Evolutionary conservation across 2,797 vertebrate species (phyloP).

Genomic region (Manis javanica): DNA sequence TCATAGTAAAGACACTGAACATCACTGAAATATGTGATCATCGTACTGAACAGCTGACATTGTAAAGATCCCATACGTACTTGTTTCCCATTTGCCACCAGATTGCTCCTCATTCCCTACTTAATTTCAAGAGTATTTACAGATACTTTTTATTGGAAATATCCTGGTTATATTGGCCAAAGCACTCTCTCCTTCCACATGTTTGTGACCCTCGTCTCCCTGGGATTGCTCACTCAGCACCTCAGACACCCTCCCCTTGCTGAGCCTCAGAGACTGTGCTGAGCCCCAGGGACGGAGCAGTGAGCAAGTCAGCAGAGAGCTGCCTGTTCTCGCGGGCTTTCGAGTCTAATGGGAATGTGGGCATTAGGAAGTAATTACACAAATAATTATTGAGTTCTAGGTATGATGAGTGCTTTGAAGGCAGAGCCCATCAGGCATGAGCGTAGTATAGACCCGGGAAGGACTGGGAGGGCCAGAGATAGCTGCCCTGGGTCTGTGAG

Average conservation of each 20-base stretch:
- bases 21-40: background rate
- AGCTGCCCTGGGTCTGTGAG: background rate
- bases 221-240: background rate
- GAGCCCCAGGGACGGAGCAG: background rate
- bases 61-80: background rate
- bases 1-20: background rate
- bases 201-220: background rate
- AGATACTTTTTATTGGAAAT: background rate
- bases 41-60: background rate
- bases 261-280: background rate
- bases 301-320: background rate
- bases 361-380: background rate
- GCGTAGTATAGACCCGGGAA: background rate
- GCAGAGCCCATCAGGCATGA: background rate
- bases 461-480: background rate
- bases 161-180: background rate
- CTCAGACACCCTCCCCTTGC: fast-evolving
- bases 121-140: background rate
- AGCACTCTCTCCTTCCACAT: background rate
- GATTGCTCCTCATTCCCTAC: background rate
- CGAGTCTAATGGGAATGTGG: background rate
- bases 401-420: background rate
- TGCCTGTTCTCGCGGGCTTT: background rate
- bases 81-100: background rate
- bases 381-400: background rate